These are phyloP conservation scores for Buphagus erythrorhynchus DNA, from an alignment of 2,797 vertebrate genomes.

Conservation along the genomic window DNA sequence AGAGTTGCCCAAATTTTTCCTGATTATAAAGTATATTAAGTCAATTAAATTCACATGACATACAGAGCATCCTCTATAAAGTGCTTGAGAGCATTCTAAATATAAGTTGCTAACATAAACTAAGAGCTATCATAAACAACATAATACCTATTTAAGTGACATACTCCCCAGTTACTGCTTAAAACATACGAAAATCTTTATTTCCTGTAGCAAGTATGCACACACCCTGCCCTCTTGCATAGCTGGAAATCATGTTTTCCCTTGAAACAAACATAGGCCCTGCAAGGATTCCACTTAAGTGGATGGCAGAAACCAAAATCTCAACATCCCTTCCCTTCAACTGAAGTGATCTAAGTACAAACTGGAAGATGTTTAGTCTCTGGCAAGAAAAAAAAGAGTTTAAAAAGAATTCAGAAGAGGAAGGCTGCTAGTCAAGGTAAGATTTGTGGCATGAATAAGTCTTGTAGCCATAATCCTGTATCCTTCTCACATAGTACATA, in stretches of 20 bases:
- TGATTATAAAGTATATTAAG: not conserved
- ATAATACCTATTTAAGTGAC: not conserved
- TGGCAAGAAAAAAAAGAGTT: not conserved
- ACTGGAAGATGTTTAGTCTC: not conserved
- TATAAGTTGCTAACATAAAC: not conserved
- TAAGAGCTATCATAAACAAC: not conserved
- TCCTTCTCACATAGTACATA: not conserved
- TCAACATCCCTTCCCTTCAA: not conserved
- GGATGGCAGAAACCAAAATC: constrained; percentile 37
- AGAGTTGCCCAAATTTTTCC: not conserved
- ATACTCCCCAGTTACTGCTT: not conserved
- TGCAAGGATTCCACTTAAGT: not conserved
- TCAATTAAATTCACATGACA: not conserved
- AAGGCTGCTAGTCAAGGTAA: not conserved
- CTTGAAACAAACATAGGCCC: not conserved
- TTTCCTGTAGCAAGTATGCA: not conserved
- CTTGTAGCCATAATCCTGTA: not conserved
- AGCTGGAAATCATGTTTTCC: not conserved
- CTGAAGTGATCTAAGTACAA: not conserved
- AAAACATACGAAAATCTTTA: not conserved
- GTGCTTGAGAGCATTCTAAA: not conserved
- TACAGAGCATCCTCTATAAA: not conserved
- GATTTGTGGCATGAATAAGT: not conserved
- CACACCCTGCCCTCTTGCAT: not conserved
- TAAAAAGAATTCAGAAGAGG: not conserved